Conservation (phyloP, 2,797 vertebrate species). For the Lindbergichthys nudifrons region DNA sequence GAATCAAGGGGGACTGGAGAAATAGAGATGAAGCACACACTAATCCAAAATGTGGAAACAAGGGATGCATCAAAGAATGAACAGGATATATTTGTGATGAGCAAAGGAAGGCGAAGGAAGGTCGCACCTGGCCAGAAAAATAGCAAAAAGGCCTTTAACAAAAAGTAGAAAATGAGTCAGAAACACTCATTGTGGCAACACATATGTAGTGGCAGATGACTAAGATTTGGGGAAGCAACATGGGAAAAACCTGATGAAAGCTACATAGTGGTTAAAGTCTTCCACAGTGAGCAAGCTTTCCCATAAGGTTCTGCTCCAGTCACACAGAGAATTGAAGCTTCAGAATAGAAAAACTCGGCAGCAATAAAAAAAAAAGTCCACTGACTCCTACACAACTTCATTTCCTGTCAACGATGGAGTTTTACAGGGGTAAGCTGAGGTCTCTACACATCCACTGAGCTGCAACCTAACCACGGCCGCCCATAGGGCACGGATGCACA, state of each 20-base stretch:
- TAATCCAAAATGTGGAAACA: slow-evolving; percentile 40
- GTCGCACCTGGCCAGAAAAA: slow-evolving; percentile 3
- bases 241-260: slow-evolving; percentile 4
- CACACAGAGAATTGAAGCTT: slow-evolving; percentile 24
- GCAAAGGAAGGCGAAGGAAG: slow-evolving; percentile 1
- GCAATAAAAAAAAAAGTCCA: slow-evolving; percentile 16
- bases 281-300: slow-evolving; percentile 19
- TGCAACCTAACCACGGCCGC: slow-evolving; percentile 15
- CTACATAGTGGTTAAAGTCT: slow-evolving; percentile 14
- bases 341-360: slow-evolving; percentile 14
- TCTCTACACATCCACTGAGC: slow-evolving; percentile 29
- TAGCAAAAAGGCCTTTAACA: background rate
- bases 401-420: slow-evolving; percentile 33
- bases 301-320: slow-evolving; percentile 21
- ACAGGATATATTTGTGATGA: slow-evolving; percentile 1
- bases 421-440: slow-evolving; percentile 40
- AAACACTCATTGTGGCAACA: slow-evolving; percentile 17
- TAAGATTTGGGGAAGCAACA: slow-evolving; percentile 26
- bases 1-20: slow-evolving; percentile 50
- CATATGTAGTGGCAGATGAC: slow-evolving; percentile 25
- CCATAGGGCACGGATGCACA: slow-evolving; percentile 38
- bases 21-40: slow-evolving; percentile 37
- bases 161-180: slow-evolving; percentile 11
- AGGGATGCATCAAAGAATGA: slow-evolving; percentile 18
- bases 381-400: slow-evolving; percentile 34